Percentiles rank a stretch among this genome's conserved stretches.
Evolutionary conservation across 1,140 invertebrate genomes (phyloP).

Genomic region (Trichomalopsis sarcophagae): DNA sequence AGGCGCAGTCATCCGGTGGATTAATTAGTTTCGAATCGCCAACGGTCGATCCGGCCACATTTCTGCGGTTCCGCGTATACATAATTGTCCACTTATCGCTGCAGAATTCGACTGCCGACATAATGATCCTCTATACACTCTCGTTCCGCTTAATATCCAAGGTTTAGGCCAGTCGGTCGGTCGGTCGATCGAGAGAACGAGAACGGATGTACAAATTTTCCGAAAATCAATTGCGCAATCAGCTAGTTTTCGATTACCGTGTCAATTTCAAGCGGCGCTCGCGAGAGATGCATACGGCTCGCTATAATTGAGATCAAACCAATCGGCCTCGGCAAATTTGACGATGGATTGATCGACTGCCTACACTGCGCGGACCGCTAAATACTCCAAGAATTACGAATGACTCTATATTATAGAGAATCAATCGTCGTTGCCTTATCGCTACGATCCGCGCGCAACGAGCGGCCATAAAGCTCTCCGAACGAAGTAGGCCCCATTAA

Average conservation of each 20-base stretch:
- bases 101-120: not conserved
- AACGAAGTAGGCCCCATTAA: no score
- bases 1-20: not conserved
- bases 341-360: no score
- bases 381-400: no score
- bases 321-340: no score
- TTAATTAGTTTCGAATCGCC: not conserved
- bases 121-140: not conserved
- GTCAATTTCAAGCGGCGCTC: not conserved
- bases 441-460: no score
- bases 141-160: not conserved
- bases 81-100: slow-evolving; percentile 20
- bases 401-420: no score
- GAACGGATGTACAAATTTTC: not conserved
- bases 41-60: not conserved
- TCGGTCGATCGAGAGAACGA: no score
- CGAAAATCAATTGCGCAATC: not conserved
- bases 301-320: not conserved
- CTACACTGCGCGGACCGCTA: no score
- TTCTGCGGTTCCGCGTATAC: not conserved
- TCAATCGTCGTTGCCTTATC: no score
- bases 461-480: no score
- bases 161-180: not conserved
- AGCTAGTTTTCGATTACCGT: slow-evolving; percentile 1
- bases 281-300: not conserved